Percentiles rank a stretch among this genome's conserved stretches.
These are phyloP conservation scores for Oreochromis grahami DNA, from an alignment of 2,797 vertebrate species.

Conservation along the genomic window DNA sequence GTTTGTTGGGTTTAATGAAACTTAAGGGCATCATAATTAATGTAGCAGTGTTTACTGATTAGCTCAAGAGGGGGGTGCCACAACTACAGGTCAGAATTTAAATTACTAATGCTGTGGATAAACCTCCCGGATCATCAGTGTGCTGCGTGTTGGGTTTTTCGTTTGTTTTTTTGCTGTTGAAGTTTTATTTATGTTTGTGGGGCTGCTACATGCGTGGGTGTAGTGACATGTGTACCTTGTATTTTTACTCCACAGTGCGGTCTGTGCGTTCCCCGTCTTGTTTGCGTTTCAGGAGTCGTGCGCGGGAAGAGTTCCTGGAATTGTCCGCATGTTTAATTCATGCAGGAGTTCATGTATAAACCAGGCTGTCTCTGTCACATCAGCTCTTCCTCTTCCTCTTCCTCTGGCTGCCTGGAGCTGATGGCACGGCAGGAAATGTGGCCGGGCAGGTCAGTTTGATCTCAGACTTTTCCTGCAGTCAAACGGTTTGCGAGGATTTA, in stretches of 20 bases:
- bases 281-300: slow-evolving; percentile 10
- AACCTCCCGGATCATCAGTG: not conserved
- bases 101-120: slow-evolving; percentile 15
- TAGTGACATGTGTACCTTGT: not conserved
- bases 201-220: not conserved
- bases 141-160: not conserved
- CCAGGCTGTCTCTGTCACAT: slow-evolving; percentile 22
- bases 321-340: slow-evolving; percentile 59
- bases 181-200: not conserved
- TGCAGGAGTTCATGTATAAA: slow-evolving; percentile 31
- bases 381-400: slow-evolving; percentile 29
- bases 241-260: not conserved
- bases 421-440: not conserved
- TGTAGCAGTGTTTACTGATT: not conserved
- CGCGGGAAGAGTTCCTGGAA: slow-evolving; percentile 9
- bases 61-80: not conserved
- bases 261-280: not conserved
- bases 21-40: slow-evolving; percentile 22
- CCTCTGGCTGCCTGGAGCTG: not conserved
- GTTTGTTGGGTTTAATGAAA: slow-evolving; percentile 31
- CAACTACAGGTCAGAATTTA: slow-evolving; percentile 24
- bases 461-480: not conserved
- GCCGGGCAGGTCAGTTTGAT: slow-evolving; percentile 17
- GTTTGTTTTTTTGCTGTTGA: not conserved
- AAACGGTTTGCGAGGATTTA: not conserved